phyloP scores from a whole-genome alignment of 2,113 vertebrate genomes.

The Otolemur garnettii region DNA sequence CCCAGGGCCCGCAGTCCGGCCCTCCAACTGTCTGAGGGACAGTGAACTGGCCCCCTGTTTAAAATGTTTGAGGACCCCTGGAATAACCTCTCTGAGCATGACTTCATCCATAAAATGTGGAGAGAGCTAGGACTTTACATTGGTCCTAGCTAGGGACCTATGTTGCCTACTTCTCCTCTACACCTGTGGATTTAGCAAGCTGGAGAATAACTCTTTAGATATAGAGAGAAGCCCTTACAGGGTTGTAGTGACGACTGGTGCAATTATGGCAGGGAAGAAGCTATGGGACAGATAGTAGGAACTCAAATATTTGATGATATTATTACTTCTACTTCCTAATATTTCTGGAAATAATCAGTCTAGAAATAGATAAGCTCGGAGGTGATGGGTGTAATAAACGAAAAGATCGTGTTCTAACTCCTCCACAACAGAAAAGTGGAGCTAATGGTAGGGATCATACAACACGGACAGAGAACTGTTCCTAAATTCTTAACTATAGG shows the following conservation, averaged over 20 bases:
- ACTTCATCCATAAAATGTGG: neutral
- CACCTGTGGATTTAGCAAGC: neutral
- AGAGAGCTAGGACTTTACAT: neutral
- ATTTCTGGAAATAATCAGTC: constrained; percentile 42
- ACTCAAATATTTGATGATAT: neutral
- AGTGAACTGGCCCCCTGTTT: too few species aligned
- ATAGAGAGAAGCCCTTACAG: neutral
- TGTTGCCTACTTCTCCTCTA: neutral
- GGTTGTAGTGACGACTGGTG: neutral
- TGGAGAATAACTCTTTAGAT: neutral
- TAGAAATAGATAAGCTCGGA: neutral
- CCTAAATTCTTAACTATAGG: constrained; percentile 1
- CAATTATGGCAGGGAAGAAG: neutral
- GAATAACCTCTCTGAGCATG: neutral
- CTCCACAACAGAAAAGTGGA: neutral
- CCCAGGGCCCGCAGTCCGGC: too few species aligned
- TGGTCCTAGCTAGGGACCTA: neutral
- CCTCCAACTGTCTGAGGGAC: too few species aligned
- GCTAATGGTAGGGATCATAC: neutral
- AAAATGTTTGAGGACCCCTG: too few species aligned
- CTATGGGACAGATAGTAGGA: neutral
- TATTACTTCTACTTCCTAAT: neutral
- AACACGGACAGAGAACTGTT: neutral
- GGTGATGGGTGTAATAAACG: neutral
- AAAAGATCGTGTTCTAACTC: neutral